A percentile compares a stretch with the other conserved stretches of the same genome.
These are phyloP conservation scores for Dendronephthya gigantea DNA, from an alignment of 64 coral and sea anemone genomes.

Conservation along the genomic window DNA sequence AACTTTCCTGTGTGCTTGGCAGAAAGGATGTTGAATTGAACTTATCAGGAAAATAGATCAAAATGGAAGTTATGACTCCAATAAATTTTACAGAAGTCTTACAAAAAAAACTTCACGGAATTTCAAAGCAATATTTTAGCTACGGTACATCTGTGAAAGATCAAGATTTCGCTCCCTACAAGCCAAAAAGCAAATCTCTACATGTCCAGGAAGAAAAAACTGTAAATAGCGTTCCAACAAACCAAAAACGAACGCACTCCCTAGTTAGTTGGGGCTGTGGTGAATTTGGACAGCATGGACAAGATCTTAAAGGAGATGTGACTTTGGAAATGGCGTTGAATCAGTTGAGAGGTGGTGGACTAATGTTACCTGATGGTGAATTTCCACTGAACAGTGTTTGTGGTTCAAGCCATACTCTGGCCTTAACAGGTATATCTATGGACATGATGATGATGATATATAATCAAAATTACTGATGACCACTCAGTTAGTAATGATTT, in stretches of 20 bases:
- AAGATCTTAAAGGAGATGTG: slow-evolving; percentile 59
- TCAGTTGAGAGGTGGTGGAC: slow-evolving; percentile 33
- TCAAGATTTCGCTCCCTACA: neutral
- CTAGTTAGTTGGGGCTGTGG: slow-evolving; percentile 96
- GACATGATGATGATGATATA: neutral
- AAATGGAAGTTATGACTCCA: neutral
- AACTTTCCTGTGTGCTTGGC: too few relatives aligned
- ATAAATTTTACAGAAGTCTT: neutral
- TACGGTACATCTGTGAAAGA: neutral
- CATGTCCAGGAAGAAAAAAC: neutral
- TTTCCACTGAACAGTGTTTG: slow-evolving; percentile 53
- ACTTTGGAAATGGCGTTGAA: neutral
- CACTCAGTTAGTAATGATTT: too few relatives aligned
- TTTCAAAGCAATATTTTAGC: neutral
- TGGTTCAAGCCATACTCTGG: slow-evolving; percentile 84
- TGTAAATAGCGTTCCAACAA: neutral
- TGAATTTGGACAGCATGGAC: slow-evolving; percentile 95
- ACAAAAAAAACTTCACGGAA: neutral
- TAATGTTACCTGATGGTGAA: slow-evolving; percentile 45
- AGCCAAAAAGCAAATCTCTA: neutral
- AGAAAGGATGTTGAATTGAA: neutral
- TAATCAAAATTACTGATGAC: too few relatives aligned
- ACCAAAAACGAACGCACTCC: neutral
- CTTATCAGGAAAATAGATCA: neutral
- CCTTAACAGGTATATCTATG: slow-evolving; percentile 78